Evolutionary conservation across 1,140 invertebrate genomes (phyloP), one percentile per base, ranked within the genome.

Genomic region (Drosophila tsacasi): DNA sequence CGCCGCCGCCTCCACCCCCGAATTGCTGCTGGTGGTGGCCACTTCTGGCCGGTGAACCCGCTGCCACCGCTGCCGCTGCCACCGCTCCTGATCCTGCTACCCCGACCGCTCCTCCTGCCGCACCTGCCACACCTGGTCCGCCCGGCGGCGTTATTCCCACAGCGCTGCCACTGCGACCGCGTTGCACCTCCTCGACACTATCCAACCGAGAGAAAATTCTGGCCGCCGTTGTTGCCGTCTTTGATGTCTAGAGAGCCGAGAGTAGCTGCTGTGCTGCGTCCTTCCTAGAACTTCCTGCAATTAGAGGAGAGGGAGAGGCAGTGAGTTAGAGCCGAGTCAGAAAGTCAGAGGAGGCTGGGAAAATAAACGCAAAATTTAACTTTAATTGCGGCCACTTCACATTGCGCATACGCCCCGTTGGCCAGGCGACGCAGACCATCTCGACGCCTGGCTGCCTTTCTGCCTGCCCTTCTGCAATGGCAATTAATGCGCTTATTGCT

Each of bases 221-320:
- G 76, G 91, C 91, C 91, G 91, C 91, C 87, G 91, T 92, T 86
- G 91, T 92, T 85, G 91, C 91, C 91, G 91, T 92, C 73, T 71
- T 84, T 91, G 54, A 67, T 67, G 77, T 65, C 77, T 50, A 68
- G 55, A 65, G 58, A 73, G 46, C 69, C 83, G 68, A 60, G 52
- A 76, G 62, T 66, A 39, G 62, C 61, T 68, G 62, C 49, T 61
- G 35, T 50, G 32, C 35, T 17, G 32, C 30, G 37, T 46, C 49
- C 32, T 47, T 75, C 52, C 46, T 54, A 40, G 65, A 67, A 54
- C 52, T 68, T 58, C 61, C 54, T 57, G 54, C 21, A 39, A 57
- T 39, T 39, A 55, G 2, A 55, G 54, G 8, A 40, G 58, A 50
- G 21, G 30, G 37, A 37, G 17, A 27, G 27, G 5, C 5, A 19